Evolutionary conservation across 2,888 invertebrate species (phyloP).

Genomic region (Liopterus haemorrhoidalis): DNA sequence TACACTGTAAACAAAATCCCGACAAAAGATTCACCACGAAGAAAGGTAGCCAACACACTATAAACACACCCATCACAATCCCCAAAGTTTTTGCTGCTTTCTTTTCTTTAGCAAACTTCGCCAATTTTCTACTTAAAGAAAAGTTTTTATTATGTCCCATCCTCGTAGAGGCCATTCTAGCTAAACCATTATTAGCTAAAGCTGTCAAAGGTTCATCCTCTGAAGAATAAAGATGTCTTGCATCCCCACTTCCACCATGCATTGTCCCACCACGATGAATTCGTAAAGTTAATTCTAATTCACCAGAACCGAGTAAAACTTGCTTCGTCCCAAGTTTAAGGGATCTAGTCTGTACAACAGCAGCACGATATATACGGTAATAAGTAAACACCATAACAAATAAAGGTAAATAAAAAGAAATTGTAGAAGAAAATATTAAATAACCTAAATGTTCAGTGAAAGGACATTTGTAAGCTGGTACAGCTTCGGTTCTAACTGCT

Average conservation of each 20-base stretch:
- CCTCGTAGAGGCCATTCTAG: slow-evolving; percentile 63
- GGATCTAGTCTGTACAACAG: slow-evolving; percentile 85
- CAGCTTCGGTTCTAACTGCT: slow-evolving; percentile 74
- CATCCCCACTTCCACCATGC: slow-evolving; percentile 47
- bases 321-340: slow-evolving; percentile 88
- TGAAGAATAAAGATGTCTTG: slow-evolving; percentile 48
- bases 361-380: slow-evolving; percentile 90
- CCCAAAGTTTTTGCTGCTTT: slow-evolving; percentile 96
- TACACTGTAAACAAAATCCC: slow-evolving; percentile 82
- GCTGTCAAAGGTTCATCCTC: slow-evolving; percentile 72
- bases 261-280: slow-evolving; percentile 88
- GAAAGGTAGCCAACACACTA: slow-evolving; percentile 96
- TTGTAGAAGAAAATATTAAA: slow-evolving; percentile 93
- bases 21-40: slow-evolving; percentile 90
- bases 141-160: slow-evolving; percentile 71
- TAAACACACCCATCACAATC: slow-evolving; percentile 95
- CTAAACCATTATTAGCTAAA: slow-evolving; percentile 70
- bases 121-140: slow-evolving; percentile 84
- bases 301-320: slow-evolving; percentile 77
- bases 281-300: slow-evolving; percentile 79
- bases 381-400: slow-evolving; percentile 98
- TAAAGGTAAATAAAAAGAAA: slow-evolving; percentile 95
- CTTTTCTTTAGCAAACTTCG: slow-evolving; percentile 94
- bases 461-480: slow-evolving; percentile 80
- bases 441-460: slow-evolving; percentile 97